Base-by-base conservation (phyloP, 2,113 vertebrate species). In the Rhinogobius similis region DNA sequence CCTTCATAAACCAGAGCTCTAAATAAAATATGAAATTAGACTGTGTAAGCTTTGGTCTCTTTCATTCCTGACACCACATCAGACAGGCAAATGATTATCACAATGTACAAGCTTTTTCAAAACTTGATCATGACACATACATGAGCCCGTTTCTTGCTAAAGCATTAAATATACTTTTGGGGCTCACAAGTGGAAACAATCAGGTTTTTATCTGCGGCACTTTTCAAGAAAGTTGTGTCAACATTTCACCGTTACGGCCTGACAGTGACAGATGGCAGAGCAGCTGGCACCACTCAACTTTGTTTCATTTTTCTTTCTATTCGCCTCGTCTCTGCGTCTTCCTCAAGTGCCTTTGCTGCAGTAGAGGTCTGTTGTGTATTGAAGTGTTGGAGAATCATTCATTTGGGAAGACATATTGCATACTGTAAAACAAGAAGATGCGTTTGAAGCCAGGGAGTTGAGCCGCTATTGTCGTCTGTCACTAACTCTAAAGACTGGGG, bases 231-330 rank as follows among this genome's bases (percentile, higher is more conserved):
- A 91, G 88, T 88, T 85, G 79, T 84, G 88, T 89, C 78, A 86
- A 88, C 86, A 88, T 89, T 88, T 92, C 88, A 85, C 82, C 75
- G 88, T 79, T 85, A 61, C 68, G 82, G 76, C 81, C 75, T 90
- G 89, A 92, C 91, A 90, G 86, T 91, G 91, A 93, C 92, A 93
- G 93, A 93, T 94, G 92, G 91, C 84, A 82, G 82, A 88, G 91
- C 93, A 92, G 90, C 92, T 92, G 91, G 90, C 86, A 87, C 82
- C 83, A 74, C 87, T 93, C 89, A 88, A 88, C 83, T 86, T 87
- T 82, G 77, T 89, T 87, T 88, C 88, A 85, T 82, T 88, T 86
- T 78, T 87, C 81, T 84, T 83, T 84, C 75, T 76, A 68, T 84
- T 53, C 69, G 50, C 62, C 58, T 66, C 75, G 67, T 48, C 67